Evolutionary conservation across 1,140 invertebrate genomes (phyloP).

Genomic region (Marisa cornuarietis): DNA sequence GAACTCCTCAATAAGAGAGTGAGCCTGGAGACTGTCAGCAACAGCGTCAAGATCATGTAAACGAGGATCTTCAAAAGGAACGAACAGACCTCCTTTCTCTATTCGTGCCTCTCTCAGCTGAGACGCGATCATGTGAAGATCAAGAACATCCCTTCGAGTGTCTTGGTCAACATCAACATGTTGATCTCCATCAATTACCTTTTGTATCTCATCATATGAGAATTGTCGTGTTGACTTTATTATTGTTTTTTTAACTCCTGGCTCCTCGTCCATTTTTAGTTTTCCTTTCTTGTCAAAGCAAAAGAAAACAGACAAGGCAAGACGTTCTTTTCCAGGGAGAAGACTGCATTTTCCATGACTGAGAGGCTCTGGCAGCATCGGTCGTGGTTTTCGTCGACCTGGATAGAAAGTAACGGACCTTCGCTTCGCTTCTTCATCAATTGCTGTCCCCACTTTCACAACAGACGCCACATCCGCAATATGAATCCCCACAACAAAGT

Average conservation of each 20-base stretch:
- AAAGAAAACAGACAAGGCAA: slow-evolving; percentile 48
- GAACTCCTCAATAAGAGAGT: slow-evolving; percentile 47
- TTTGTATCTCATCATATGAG: slow-evolving; percentile 31
- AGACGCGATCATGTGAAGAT: slow-evolving; percentile 17
- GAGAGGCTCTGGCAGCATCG: slow-evolving; percentile 64
- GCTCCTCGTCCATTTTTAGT: slow-evolving; percentile 1
- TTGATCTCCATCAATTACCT: slow-evolving; percentile 18
- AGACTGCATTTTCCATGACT: slow-evolving; percentile 63
- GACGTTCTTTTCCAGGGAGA: slow-evolving; percentile 51
- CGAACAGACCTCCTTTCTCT: slow-evolving; percentile 17
- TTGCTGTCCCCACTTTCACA: slow-evolving; percentile 40
- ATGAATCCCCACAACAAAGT: slow-evolving; percentile 51
- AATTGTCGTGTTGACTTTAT: slow-evolving; percentile 29
- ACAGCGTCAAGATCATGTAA: slow-evolving; percentile 6
- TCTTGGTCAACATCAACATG: neutral
- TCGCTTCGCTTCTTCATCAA: slow-evolving; percentile 56
- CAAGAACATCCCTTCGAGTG: neutral
- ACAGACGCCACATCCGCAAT: slow-evolving; percentile 62
- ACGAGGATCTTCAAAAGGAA: slow-evolving; percentile 27
- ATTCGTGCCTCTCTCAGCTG: slow-evolving; percentile 20
- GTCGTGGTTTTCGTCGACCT: slow-evolving; percentile 49
- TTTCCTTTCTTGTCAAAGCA: slow-evolving; percentile 30
- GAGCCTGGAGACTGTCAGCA: slow-evolving; percentile 19
- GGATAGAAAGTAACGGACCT: slow-evolving; percentile 59
- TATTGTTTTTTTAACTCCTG: slow-evolving; percentile 1